phyloP scores from a whole-genome alignment of 2,113 vertebrate species.

The Nerophis ophidion region DNA sequence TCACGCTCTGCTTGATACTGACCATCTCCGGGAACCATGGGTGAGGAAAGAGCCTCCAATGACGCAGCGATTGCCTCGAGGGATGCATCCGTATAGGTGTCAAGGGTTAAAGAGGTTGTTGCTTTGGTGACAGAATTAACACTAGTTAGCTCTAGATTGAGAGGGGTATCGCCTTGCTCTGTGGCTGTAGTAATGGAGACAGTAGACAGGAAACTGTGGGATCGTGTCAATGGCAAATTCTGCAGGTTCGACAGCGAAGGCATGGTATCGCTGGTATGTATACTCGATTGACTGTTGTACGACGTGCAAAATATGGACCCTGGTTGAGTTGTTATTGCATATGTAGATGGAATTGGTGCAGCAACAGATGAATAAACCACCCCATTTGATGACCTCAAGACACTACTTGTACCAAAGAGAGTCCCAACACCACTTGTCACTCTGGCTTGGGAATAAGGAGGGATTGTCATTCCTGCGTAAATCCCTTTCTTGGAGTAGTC shows the following conservation, averaged over 20 bases:
- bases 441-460: slow-evolving; percentile 87
- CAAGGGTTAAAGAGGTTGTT: slow-evolving; percentile 76
- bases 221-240: slow-evolving; percentile 82
- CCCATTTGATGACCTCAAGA: slow-evolving; percentile 91
- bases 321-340: slow-evolving; percentile 96
- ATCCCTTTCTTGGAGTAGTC: slow-evolving; percentile 95
- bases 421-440: slow-evolving; percentile 74
- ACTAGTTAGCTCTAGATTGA: slow-evolving; percentile 74
- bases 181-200: slow-evolving; percentile 74
- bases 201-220: slow-evolving; percentile 87
- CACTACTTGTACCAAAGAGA: slow-evolving; percentile 79
- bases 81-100: slow-evolving; percentile 81
- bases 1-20: slow-evolving; percentile 90
- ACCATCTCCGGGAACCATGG: slow-evolving; percentile 83
- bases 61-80: slow-evolving; percentile 84
- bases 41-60: slow-evolving; percentile 75
- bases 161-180: slow-evolving; percentile 69
- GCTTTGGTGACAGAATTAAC: slow-evolving; percentile 61
- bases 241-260: slow-evolving; percentile 83
- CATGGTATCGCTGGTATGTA: slow-evolving; percentile 83
- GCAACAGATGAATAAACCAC: slow-evolving; percentile 96
- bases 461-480: slow-evolving; percentile 82
- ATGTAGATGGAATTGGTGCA: slow-evolving; percentile 88
- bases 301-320: slow-evolving; percentile 94
- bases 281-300: slow-evolving; percentile 80